Evolutionary conservation across 2,888 invertebrate species (phyloP).

Genomic region (Heteromyza rotundicornis): DNA sequence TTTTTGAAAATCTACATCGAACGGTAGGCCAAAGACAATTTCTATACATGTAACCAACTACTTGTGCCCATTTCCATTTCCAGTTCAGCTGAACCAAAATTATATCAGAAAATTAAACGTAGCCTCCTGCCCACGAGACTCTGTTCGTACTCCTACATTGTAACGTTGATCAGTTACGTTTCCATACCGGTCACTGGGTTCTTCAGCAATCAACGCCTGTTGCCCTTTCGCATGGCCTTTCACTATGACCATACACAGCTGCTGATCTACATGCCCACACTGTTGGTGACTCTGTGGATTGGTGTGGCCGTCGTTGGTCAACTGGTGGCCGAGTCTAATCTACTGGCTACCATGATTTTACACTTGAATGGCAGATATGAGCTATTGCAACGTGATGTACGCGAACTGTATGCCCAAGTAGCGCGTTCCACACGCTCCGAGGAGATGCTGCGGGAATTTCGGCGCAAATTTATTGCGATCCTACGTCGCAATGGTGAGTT

Average conservation of each 20-base stretch:
- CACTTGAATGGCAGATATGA: constrained; percentile 51
- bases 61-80: no score
- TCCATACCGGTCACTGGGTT: constrained; percentile 39
- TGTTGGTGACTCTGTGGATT: constrained; percentile 40
- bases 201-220: constrained; percentile 35
- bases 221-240: constrained; percentile 46
- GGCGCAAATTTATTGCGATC: constrained; percentile 32
- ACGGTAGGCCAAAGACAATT: no score
- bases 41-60: no score
- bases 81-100: constrained; percentile 29
- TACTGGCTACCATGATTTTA: constrained; percentile 49
- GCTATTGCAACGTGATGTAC: constrained; percentile 41
- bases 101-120: constrained; percentile 37
- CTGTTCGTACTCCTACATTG: constrained; percentile 40
- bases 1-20: constrained; percentile 44
- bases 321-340: constrained; percentile 47
- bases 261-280: constrained; percentile 36
- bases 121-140: constrained; percentile 41
- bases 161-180: constrained; percentile 38
- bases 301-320: constrained; percentile 41
- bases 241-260: constrained; percentile 42
- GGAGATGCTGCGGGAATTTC: constrained; percentile 37
- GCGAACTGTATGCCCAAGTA: constrained; percentile 13
- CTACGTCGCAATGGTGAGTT: constrained; percentile 42
- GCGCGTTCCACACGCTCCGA: constrained; percentile 3